Conservation (phyloP, 2,113 vertebrate species). For the Odontophorus gujanensis region DNA sequence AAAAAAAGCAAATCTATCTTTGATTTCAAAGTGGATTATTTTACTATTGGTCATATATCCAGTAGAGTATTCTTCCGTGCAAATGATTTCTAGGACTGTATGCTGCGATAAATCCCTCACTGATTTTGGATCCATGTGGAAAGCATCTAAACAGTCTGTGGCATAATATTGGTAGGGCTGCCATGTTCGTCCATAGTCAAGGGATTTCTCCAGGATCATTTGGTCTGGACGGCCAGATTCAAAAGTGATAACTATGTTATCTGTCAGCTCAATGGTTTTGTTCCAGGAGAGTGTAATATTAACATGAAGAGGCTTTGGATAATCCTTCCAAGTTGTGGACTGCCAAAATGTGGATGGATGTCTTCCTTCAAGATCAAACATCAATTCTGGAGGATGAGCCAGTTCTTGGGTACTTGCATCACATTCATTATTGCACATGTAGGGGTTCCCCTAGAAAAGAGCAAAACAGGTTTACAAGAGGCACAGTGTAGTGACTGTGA, state of each 20-base stretch:
- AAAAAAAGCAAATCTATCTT: slow-evolving; percentile 97
- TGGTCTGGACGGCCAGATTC: slow-evolving; percentile 96
- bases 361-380: slow-evolving; percentile 97
- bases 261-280: slow-evolving; percentile 98
- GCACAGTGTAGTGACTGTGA: not conserved
- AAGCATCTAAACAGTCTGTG: slow-evolving; percentile 96
- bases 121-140: slow-evolving; percentile 97
- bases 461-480: slow-evolving; percentile 34
- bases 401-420: slow-evolving; percentile 93
- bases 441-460: slow-evolving; percentile 92
- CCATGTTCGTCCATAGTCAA: slow-evolving; percentile 96
- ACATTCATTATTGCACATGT: slow-evolving; percentile 99
- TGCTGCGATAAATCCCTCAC: slow-evolving; percentile 93
- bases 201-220: slow-evolving; percentile 98
- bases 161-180: slow-evolving; percentile 99
- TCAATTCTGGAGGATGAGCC: slow-evolving; percentile 94
- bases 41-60: slow-evolving; percentile 96
- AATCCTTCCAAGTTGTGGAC: slow-evolving; percentile 95
- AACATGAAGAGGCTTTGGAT: slow-evolving; percentile 92
- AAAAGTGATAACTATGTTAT: slow-evolving; percentile 97
- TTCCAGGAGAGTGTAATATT: slow-evolving; percentile 98
- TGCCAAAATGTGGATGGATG: slow-evolving; percentile 99
- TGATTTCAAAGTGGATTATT: slow-evolving; percentile 98
- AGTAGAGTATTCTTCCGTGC: slow-evolving; percentile 97
- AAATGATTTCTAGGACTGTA: slow-evolving; percentile 97